Conservation (phyloP, 2,888 invertebrate genomes). For the Drosophila melanosoma region DNA sequence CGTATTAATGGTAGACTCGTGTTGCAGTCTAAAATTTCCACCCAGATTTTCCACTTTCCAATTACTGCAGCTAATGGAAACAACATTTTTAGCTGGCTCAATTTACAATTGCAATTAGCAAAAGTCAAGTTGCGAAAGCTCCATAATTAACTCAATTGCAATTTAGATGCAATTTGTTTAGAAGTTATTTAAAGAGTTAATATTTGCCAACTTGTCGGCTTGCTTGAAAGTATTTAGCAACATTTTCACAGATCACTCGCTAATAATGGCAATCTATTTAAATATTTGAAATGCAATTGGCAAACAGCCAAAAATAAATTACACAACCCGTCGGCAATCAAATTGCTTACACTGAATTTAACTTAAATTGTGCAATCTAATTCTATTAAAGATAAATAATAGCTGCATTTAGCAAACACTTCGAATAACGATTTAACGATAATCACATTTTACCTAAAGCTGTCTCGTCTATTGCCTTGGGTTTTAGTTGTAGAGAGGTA, state of each 20-base stretch:
- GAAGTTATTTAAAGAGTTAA: constrained; percentile 9
- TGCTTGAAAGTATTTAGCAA: neutral
- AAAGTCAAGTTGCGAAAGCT: neutral
- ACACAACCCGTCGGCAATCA: constrained; percentile 14
- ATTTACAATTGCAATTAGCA: constrained; percentile 35
- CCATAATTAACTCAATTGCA: constrained; percentile 10
- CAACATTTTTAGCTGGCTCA: constrained; percentile 28
- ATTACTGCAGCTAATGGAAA: constrained; percentile 49
- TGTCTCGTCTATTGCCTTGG: neutral
- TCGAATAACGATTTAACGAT: constrained; percentile 4
- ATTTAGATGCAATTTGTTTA: neutral
- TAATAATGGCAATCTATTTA: constrained; percentile 15
- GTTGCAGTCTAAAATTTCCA: constrained; percentile 9
- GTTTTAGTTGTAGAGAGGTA: neutral
- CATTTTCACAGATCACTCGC: neutral
- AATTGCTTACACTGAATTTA: constrained; percentile 14
- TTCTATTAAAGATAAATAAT: constrained; percentile 20
- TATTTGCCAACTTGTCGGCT: neutral
- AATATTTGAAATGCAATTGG: constrained; percentile 21
- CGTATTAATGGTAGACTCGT: constrained; percentile 32
- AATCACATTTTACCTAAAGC: constrained; percentile 6
- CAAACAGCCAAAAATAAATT: constrained; percentile 22
- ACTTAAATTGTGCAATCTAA: constrained; percentile 14
- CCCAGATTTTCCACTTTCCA: constrained; percentile 7
- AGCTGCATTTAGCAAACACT: constrained; percentile 7